Percentiles rank a stretch among this genome's conserved stretches.
Evolutionary conservation across 2,113 vertebrate genomes (phyloP).

Genomic region (Urocynchramus pylzowi): DNA sequence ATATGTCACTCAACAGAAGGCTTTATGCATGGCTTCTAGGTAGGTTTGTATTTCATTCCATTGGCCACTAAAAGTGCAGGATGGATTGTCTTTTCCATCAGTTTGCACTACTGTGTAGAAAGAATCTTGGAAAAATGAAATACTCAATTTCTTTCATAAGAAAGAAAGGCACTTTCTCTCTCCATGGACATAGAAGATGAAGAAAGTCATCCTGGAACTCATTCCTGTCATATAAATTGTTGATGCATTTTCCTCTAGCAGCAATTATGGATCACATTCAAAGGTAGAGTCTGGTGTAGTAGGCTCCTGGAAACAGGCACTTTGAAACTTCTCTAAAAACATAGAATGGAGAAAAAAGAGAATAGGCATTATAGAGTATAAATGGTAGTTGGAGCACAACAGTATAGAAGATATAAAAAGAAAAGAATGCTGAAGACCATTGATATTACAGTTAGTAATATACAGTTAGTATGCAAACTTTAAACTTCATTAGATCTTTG

Average conservation of each 20-base stretch:
- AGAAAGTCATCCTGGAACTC: background rate
- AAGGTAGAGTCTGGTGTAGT: background rate
- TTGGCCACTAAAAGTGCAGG: background rate
- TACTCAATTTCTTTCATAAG: background rate
- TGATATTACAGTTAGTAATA: background rate
- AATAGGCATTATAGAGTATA: background rate
- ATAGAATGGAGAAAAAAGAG: background rate
- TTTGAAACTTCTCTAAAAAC: background rate
- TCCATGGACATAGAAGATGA: background rate
- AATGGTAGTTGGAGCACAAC: background rate
- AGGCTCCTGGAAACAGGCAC: background rate
- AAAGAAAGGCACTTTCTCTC: background rate
- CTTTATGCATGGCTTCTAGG: slow-evolving; percentile 98
- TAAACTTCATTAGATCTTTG: background rate
- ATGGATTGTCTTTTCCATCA: background rate
- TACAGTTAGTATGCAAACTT: background rate
- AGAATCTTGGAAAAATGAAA: background rate
- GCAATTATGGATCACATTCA: background rate
- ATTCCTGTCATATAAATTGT: background rate
- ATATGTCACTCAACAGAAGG: slow-evolving; percentile 97
- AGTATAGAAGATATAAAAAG: background rate
- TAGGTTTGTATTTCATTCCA: slow-evolving; percentile 63
- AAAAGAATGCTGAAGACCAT: background rate
- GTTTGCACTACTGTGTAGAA: background rate
- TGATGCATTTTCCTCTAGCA: background rate